These are phyloP conservation scores for Erpobdella octoculata DNA, from an alignment of 2,888 invertebrate species.

Conservation along the genomic window DNA sequence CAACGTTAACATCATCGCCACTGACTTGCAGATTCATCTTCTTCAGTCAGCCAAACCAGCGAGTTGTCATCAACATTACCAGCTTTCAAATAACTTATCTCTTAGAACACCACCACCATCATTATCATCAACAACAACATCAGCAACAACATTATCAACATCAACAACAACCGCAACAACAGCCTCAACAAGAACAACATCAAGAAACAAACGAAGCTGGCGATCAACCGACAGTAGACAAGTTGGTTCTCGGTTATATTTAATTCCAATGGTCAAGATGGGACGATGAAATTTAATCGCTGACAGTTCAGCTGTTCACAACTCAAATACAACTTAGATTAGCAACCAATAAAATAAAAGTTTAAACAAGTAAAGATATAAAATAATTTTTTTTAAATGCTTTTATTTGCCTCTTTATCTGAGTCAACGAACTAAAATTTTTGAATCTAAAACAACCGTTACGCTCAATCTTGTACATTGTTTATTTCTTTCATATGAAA, in stretches of 20 bases:
- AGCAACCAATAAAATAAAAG: too few species aligned
- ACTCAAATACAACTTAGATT: too few species aligned
- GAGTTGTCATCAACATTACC: neutral
- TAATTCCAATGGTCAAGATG: neutral
- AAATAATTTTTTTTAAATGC: too few species aligned
- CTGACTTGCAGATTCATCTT: neutral
- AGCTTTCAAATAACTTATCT: neutral
- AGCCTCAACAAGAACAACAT: neutral
- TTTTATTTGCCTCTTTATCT: too few species aligned
- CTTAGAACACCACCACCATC: neutral
- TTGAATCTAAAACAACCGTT: too few species aligned
- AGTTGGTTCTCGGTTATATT: neutral
- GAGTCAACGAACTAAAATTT: too few species aligned
- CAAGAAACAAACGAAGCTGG: neutral
- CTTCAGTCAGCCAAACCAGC: neutral
- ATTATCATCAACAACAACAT: neutral
- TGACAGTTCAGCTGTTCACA: too few species aligned
- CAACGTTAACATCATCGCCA: neutral
- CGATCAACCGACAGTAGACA: neutral
- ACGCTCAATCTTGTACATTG: too few species aligned
- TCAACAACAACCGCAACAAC: neutral
- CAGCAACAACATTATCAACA: neutral
- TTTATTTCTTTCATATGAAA: too few species aligned
- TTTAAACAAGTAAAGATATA: too few species aligned
- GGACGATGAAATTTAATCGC: neutral